Evolutionary conservation across 2,888 invertebrate genomes (phyloP).

Genomic region (Clunio marinus): DNA sequence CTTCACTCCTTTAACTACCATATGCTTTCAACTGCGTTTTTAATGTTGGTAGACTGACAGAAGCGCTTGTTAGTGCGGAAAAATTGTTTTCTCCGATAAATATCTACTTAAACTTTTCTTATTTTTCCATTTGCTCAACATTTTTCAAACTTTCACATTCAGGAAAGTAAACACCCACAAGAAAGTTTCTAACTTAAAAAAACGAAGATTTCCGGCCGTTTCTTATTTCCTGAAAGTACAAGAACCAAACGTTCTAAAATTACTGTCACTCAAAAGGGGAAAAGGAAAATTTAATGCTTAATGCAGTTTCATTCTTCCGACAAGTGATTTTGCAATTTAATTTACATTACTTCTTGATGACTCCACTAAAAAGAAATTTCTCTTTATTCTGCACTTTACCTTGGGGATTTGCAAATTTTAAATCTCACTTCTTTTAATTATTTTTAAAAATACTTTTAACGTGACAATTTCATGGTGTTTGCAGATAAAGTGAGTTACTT

Average conservation of each 20-base stretch:
- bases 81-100: no score
- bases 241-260: background rate
- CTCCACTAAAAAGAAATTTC: background rate
- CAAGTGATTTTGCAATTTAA: no score
- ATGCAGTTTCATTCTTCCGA: background rate
- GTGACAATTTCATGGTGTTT: conserved; percentile 35
- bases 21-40: background rate
- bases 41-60: background rate
- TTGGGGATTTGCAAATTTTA: background rate
- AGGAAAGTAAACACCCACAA: background rate
- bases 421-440: conserved; percentile 19
- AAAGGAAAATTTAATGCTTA: conserved; percentile 17
- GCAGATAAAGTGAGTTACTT: conserved; percentile 2
- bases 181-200: background rate
- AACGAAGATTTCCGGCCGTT: background rate
- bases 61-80: background rate
- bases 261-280: conserved; percentile 6
- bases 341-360: background rate
- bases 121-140: background rate
- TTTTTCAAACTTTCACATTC: background rate
- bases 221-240: background rate
- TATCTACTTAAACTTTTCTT: background rate
- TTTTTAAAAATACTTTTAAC: conserved; percentile 29
- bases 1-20: background rate
- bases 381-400: background rate